phyloP scores from a whole-genome alignment of 2,113 vertebrate genomes.

The Ailuropoda melanoleuca region DNA sequence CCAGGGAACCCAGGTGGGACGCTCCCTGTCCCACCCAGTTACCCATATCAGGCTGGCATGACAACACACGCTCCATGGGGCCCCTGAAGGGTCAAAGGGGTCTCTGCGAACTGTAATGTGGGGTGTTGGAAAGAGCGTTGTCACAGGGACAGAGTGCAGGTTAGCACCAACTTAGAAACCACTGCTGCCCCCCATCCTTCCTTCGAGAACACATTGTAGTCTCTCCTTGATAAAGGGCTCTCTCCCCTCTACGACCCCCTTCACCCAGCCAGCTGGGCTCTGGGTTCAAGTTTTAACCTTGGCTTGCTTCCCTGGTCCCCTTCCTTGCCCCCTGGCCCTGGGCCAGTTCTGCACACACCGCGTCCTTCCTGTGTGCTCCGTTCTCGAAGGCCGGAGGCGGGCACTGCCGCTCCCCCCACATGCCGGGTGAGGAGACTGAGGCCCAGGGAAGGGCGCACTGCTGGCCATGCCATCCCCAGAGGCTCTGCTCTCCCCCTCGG shows the following conservation, averaged over 20 bases:
- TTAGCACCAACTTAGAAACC: background rate
- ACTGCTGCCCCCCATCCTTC: background rate
- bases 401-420: background rate
- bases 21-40: rapidly evolving
- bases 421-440: background rate
- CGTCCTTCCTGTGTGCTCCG: rapidly evolving
- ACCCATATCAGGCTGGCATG: rapidly evolving
- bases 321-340: background rate
- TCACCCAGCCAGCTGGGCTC: background rate
- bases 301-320: background rate
- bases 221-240: background rate
- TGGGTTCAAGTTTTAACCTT: background rate
- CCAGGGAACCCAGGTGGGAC: background rate
- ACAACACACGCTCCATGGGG: rapidly evolving
- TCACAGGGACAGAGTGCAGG: rapidly evolving
- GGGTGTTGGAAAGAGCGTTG: rapidly evolving
- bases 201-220: background rate
- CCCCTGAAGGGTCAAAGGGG: background rate
- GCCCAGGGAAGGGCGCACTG: background rate
- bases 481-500: rapidly evolving
- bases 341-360: background rate
- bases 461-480: background rate
- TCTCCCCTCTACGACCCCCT: background rate
- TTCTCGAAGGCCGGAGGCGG: rapidly evolving
- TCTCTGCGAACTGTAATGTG: background rate